Evolutionary conservation across 1,140 invertebrate species (phyloP).

Genomic region (Hirudo medicinalis): DNA sequence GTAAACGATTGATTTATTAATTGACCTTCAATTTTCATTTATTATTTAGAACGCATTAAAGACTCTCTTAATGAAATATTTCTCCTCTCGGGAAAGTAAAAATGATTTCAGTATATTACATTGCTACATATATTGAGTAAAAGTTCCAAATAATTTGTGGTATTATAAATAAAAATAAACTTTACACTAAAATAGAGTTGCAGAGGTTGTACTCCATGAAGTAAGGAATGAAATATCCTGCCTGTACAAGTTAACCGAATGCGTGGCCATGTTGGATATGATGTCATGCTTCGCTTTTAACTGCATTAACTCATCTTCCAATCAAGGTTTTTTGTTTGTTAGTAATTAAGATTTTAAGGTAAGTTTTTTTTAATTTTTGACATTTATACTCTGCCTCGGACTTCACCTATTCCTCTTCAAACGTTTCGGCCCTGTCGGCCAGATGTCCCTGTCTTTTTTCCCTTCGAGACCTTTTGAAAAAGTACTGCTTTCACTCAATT

Average conservation of each 20-base stretch:
- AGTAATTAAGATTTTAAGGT: neutral
- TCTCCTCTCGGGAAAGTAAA: conserved; percentile 60
- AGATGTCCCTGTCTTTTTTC: too few species aligned
- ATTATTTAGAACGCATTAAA: conserved; percentile 47
- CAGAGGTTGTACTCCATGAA: conserved; percentile 27
- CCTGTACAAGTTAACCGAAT: conserved; percentile 65
- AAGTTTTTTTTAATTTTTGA: too few species aligned
- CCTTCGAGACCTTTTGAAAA: too few species aligned
- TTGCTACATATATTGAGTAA: too few species aligned
- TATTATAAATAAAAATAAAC: neutral
- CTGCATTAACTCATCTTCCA: conserved; percentile 45
- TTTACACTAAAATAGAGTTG: neutral
- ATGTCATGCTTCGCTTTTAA: conserved; percentile 59
- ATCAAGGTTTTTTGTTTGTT: conserved; percentile 24
- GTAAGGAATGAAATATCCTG: conserved; percentile 56
- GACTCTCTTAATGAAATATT: conserved; percentile 63
- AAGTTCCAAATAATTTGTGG: neutral
- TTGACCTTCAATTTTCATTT: neutral
- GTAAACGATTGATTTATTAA: neutral
- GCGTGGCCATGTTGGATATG: conserved; percentile 64
- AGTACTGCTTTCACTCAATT: too few species aligned
- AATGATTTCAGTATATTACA: too few species aligned
- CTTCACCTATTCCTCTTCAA: too few species aligned
- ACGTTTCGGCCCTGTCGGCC: too few species aligned
- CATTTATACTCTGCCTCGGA: too few species aligned